A percentile compares a stretch with the other conserved stretches of the same genome.
These are phyloP conservation scores for Nycticryphes semicollaris DNA, from an alignment of 2,113 vertebrate species.

Conservation along the genomic window DNA sequence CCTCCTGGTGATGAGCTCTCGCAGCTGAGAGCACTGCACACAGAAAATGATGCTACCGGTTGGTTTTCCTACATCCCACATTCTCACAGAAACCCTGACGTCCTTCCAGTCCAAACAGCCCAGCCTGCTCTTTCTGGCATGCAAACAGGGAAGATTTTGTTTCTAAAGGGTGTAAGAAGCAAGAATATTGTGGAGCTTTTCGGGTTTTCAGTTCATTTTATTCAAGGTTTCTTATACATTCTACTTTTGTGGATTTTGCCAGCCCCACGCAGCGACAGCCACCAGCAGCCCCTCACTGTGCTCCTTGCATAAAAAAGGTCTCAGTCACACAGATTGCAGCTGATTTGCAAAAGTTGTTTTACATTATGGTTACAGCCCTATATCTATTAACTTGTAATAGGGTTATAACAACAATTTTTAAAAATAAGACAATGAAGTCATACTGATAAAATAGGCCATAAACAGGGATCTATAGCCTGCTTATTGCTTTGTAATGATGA, in stretches of 20 bases:
- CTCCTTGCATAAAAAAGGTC: not conserved
- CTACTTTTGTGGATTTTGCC: rapidly evolving
- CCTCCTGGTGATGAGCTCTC: not conserved
- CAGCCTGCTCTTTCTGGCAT: not conserved
- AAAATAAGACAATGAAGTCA: slow-evolving; percentile 32
- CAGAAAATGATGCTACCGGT: rapidly evolving
- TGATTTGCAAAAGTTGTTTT: not conserved
- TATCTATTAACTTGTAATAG: not conserved
- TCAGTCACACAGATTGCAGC: not conserved
- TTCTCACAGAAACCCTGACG: not conserved
- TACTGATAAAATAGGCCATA: slow-evolving; percentile 29
- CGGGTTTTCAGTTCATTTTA: rapidly evolving
- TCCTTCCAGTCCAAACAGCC: not conserved
- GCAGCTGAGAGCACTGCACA: not conserved
- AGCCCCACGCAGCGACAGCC: rapidly evolving
- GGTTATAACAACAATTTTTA: slow-evolving; percentile 15
- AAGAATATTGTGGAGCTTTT: rapidly evolving
- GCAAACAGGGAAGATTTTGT: rapidly evolving
- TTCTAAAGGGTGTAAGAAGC: rapidly evolving
- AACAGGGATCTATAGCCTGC: slow-evolving; percentile 25
- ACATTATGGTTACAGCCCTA: not conserved
- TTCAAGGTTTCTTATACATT: not conserved
- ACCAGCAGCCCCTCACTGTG: rapidly evolving
- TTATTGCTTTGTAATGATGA: slow-evolving; percentile 40
- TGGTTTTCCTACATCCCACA: not conserved